Evolutionary conservation across 2,113 vertebrate species (phyloP).

Genomic region (Semnornis frantzii): DNA sequence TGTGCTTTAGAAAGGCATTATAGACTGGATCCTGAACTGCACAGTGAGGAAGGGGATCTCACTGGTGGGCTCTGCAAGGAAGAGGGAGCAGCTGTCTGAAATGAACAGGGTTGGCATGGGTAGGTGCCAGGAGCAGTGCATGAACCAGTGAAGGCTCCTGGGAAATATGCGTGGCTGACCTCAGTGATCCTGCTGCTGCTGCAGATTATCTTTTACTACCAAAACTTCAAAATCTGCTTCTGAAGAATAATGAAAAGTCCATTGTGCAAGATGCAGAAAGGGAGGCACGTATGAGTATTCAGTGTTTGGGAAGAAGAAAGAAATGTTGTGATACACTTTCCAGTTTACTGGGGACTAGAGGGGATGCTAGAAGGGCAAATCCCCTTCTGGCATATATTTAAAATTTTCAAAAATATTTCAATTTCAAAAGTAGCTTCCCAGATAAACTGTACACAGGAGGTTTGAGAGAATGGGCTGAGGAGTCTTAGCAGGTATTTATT

Average conservation of each 20-base stretch:
- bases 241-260: background rate
- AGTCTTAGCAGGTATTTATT: background rate
- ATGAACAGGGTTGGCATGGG: background rate
- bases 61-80: background rate
- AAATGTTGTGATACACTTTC: background rate
- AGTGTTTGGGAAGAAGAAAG: background rate
- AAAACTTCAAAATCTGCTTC: background rate
- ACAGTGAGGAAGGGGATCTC: background rate
- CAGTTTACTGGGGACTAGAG: background rate
- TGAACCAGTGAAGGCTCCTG: background rate
- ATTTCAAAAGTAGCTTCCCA: slow-evolving; percentile 1
- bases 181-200: background rate
- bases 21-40: background rate
- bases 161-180: background rate
- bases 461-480: background rate
- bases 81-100: background rate
- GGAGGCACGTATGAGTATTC: background rate
- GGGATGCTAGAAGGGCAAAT: background rate
- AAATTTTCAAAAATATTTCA: too few species aligned
- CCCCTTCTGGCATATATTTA: too few species aligned
- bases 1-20: background rate
- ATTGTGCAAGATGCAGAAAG: slow-evolving; percentile 16
- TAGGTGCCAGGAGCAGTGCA: background rate
- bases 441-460: slow-evolving; percentile 6
- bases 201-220: background rate